Evolutionary conservation across 2,888 invertebrate species (phyloP), one percentile per base, ranked within the genome.

Genomic region (Drosophila putrida): DNA sequence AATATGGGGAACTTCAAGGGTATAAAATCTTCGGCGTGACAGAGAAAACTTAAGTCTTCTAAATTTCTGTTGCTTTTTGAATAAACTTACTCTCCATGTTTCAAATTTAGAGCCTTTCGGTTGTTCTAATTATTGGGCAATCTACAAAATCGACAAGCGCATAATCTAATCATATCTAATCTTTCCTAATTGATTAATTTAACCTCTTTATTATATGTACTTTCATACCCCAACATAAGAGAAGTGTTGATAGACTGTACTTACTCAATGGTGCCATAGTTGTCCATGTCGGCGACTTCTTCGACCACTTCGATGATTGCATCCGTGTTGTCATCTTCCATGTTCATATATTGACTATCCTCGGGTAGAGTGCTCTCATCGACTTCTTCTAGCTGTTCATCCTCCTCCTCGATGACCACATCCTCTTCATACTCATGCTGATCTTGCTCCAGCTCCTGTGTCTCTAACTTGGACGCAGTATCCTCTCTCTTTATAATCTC

Each of bases 271-370:
- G 61, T 35, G 11, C 68, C 75, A 27, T 80, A 85, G 59, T 20
- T 71, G 0, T 88, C 85, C 41, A 86, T 67, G 4, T 82, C 85
- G 13, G 73, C 28, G 9, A 67, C 73, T 35, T 86, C 85, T 43
- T 86, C 85, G 5, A 86, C 80, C 9, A 86, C 88, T 49, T 86
- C 85, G n/a, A 86, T 86, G 11, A 86, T 83, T 9, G 81, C 69
- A 60, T 84, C 83, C n/a, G 84, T 35, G 38, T 80, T 82, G 31
- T 82, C 81, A 4, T 79, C 77, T 10, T 80, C 82, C 20, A 75
- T 49, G 5, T 64, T 66, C 51, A 88, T 28, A n/a, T 61, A 79
- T 10, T 80, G 70, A 1, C 8, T 43, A 2, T 65, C 71, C 4
- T 50, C 62, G 2, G 25, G 5, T 10, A 55, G 6, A 20, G 20